Base-by-base conservation (phyloP, 2,797 vertebrate genomes). In the Spinus olivaceus region DNA sequence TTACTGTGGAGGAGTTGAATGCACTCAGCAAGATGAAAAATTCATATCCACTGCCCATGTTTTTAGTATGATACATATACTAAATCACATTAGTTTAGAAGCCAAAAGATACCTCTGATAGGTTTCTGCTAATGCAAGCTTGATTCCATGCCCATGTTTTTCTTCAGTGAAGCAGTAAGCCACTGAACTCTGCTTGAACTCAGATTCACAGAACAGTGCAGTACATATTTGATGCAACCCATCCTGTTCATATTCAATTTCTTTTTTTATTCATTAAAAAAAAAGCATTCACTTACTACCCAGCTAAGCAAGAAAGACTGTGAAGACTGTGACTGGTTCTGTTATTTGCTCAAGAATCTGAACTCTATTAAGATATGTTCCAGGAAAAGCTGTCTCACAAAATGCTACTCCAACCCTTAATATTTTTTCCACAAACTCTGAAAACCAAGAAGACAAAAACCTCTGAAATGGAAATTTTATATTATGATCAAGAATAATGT, bases 121-220 rank as follows among this genome's bases (percentile, higher is more conserved):
- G 64, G 51, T 91, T 96, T 93, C 91, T 85, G 66, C 77, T 89
- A 87, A 83, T 56, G 86, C 41, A 95, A 94, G 73, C 51, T 32
- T 59, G 88, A 93, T 85, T 57, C 77, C 72, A 41, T 89, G 61
- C 92, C 90, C 70, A 63, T 69, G 53, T 92, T 89, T 92, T 84
- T 37, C 39, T 94, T 88, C 70, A 66, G 54, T 83, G 42, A 78
- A 93, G 78, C 66, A 44, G 86, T 90, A 95, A 97, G 92, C 76
- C 76, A 19, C 63, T 97, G 96, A 97, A 97, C 97, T 98, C 93
- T 92, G 50, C 30, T 81, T 97, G 97, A 98, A 98, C 97, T 97
- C 57, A 72, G 56, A 60, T 81, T 84, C 56, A 76, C 85, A 91
- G 85, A 89, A 69, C 33, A 70, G 22, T 32, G 8, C 14, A 81